Percentiles rank a stretch among this genome's conserved stretches.
These are phyloP conservation scores for Ornithoptera priamus DNA, from an alignment of 2,888 invertebrate genomes.

Conservation along the genomic window DNA sequence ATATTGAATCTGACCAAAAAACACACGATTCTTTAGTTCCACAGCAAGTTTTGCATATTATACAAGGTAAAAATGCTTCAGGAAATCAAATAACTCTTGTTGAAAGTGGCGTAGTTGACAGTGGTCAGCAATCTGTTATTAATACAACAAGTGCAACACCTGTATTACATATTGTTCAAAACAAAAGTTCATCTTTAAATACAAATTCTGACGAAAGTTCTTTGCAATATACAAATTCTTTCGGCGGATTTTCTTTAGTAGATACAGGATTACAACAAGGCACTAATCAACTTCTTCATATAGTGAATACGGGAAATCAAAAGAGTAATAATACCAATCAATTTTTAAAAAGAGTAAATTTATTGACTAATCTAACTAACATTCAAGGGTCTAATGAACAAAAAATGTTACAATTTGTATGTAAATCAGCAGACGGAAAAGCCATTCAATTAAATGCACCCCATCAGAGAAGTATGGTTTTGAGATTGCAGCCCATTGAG, in stretches of 20 bases:
- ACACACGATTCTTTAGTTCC: constrained; percentile 44
- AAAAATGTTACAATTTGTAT: constrained; percentile 82
- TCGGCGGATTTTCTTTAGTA: constrained; percentile 66
- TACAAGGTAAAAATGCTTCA: constrained; percentile 69
- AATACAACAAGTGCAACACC: constrained; percentile 62
- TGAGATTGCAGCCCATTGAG: constrained; percentile 70
- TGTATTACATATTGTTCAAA: constrained; percentile 73
- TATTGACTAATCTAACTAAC: constrained; percentile 71
- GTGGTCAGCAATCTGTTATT: constrained; percentile 64
- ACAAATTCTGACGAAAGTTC: constrained; percentile 51
- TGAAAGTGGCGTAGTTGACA: constrained; percentile 67
- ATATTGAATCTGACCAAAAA: constrained; percentile 52
- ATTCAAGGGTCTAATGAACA: constrained; percentile 73
- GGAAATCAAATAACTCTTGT: constrained; percentile 65
- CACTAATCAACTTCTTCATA: constrained; percentile 73
- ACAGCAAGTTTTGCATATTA: constrained; percentile 72
- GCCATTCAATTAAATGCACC: constrained; percentile 78
- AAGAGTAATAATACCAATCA: constrained; percentile 62
- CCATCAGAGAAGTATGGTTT: constrained; percentile 76
- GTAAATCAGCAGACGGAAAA: constrained; percentile 82
- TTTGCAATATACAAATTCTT: constrained; percentile 53
- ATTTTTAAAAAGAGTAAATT: constrained; percentile 72
- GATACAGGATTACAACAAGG: constrained; percentile 69
- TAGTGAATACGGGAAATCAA: constrained; percentile 70
- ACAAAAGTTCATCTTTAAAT: constrained; percentile 49